Evolutionary conservation across 2,113 vertebrate species (phyloP), one percentile per base, ranked within the genome.

Genomic region (Mesocricetus auratus): DNA sequence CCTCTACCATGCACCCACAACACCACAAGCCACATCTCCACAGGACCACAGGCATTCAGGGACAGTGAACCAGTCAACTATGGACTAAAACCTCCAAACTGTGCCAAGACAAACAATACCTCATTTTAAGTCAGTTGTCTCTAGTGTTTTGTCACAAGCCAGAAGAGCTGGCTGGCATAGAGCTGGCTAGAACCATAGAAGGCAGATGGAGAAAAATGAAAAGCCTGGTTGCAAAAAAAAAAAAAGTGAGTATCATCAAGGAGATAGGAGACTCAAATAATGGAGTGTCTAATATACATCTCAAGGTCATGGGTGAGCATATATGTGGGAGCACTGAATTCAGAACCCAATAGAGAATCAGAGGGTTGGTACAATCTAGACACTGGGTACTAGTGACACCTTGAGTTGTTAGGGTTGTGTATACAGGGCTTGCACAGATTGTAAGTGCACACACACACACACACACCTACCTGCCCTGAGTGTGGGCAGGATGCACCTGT

Each of bases 141-240:
- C 29, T 4, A 22, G 42, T 50, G 29, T 66, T 42, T 66, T 47
- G 42, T 33, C 22, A 47, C 10, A 33, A 86, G 45, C 0, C 1
- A 17, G 62, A 1, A 62, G 24, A 83, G 26, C n/a, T 62, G 58
- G 81, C 13, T 39, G n/a, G 15, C 21, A 29, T 5, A 39, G 56
- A 60, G 36, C 79, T 26, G 22, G 21, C 39, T 22, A 50, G 45
- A 68, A n/a, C 10, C 33, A 50, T 45, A 56, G 16, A 6, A 0
- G 36, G 53, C n/a, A 29, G 56, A 47, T 0, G 2, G 11, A 5
- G 7, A 7, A 0, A 5, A 45, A n/a, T 39, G 10, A n/a, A 60
- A 47, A 29, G 1, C 11, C 10, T 19, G 10, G 17, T 16, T 45
- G n/a, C 21, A 22, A 22, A 21, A 29, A 11, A 31, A 22, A 22